Evolutionary conservation across 1,140 invertebrate species (phyloP).

Genomic region (Lycorma delicatula): DNA sequence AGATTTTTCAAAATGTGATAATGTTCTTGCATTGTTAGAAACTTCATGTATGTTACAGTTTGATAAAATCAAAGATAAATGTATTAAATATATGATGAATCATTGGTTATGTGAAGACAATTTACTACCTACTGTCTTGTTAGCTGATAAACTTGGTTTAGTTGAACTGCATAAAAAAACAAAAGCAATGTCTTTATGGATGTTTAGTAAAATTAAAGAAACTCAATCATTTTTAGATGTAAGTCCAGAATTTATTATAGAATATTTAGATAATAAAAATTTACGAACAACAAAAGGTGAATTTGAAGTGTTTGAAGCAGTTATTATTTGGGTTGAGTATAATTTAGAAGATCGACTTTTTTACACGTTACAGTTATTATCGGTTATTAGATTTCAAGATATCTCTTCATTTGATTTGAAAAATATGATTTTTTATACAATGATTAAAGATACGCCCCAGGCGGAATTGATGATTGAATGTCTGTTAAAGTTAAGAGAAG

Average conservation of each 20-base stretch:
- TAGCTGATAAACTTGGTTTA: conserved; percentile 35
- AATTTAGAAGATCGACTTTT: conserved; percentile 34
- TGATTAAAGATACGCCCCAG: conserved; percentile 20
- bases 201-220: conserved; percentile 30
- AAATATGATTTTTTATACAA: conserved; percentile 23
- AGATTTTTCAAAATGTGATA: conserved; percentile 35
- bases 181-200: conserved; percentile 27
- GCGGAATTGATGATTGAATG: conserved; percentile 21
- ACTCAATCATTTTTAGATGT: conserved; percentile 38
- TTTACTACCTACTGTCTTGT: conserved; percentile 39
- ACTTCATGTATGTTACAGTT: conserved; percentile 40
- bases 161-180: conserved; percentile 20
- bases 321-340: conserved; percentile 37
- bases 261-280: conserved; percentile 20
- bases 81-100: conserved; percentile 35
- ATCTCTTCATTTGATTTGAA: conserved; percentile 22
- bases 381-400: conserved; percentile 31
- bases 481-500: conserved; percentile 21
- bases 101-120: conserved; percentile 38
- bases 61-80: conserved; percentile 37
- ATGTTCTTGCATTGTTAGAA: conserved; percentile 39
- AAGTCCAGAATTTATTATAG: conserved; percentile 23
- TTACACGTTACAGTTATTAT: conserved; percentile 32
- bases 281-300: conserved; percentile 31
- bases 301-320: conserved; percentile 38